These are phyloP conservation scores for Ctena decussata DNA, from an alignment of 2,888 invertebrate genomes.

Conservation along the genomic window DNA sequence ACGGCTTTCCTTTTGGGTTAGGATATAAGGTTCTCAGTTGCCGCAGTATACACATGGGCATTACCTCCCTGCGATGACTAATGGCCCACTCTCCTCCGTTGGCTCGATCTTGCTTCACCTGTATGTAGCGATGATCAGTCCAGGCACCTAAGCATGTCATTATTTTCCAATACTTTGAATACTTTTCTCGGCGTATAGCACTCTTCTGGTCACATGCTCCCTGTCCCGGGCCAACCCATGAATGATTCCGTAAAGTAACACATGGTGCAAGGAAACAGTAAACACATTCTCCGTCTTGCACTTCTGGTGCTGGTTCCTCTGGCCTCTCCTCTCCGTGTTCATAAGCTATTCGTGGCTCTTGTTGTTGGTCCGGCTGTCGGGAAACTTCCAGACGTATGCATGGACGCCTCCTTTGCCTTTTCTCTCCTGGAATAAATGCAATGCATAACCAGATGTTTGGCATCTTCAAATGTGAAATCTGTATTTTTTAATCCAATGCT, in stretches of 20 bases:
- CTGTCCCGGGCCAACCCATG: not conserved
- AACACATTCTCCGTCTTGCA: not conserved
- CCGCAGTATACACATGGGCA: not conserved
- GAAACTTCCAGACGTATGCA: not conserved
- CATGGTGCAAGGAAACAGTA: not conserved
- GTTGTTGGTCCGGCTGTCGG: not conserved
- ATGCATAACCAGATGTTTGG: too few relatives aligned
- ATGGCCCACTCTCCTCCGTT: constrained; percentile 14
- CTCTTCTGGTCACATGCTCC: not conserved
- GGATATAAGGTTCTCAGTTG: constrained; percentile 1
- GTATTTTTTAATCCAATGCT: too few relatives aligned
- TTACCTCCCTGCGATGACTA: not conserved
- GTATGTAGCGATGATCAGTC: constrained; percentile 4
- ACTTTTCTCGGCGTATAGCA: not conserved
- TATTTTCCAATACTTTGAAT: not conserved
- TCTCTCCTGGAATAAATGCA: not conserved
- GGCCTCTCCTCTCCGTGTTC: not conserved
- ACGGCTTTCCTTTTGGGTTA: not conserved
- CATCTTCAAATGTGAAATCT: too few relatives aligned
- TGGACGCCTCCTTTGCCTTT: not conserved
- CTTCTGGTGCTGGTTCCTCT: not conserved
- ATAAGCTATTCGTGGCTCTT: too few relatives aligned
- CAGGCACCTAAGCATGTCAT: not conserved
- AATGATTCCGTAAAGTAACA: not conserved
- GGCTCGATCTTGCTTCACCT: not conserved